phyloP scores from a whole-genome alignment of 2,888 invertebrate species.

The Dendrolimus houi region DNA sequence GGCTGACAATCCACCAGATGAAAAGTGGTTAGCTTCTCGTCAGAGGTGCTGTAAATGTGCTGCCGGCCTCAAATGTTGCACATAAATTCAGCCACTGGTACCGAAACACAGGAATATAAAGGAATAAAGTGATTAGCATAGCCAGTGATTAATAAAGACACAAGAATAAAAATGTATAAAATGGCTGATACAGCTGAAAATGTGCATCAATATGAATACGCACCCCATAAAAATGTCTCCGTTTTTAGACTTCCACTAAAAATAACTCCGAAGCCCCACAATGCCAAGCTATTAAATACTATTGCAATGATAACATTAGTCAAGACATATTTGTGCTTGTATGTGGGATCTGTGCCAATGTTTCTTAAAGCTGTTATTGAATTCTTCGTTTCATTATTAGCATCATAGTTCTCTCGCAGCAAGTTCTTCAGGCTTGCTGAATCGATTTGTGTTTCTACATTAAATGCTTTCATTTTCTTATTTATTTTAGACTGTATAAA shows the following conservation, averaged over 20 bases:
- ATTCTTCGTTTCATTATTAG: background rate
- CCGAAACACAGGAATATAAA: too few species aligned
- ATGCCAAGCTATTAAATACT: slow-evolving; percentile 59
- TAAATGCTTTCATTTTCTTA: too few species aligned
- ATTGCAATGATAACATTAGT: slow-evolving; percentile 77
- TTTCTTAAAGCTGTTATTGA: slow-evolving; percentile 12
- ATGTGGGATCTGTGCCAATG: slow-evolving; percentile 44
- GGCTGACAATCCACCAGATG: too few species aligned
- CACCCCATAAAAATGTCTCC: slow-evolving; percentile 19
- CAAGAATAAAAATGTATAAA: too few species aligned
- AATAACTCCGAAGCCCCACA: slow-evolving; percentile 49
- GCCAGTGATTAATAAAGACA: too few species aligned
- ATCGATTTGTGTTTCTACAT: background rate
- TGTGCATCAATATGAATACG: background rate
- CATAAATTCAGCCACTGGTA: too few species aligned
- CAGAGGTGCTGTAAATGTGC: too few species aligned
- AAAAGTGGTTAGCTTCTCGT: too few species aligned
- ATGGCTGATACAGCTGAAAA: too few species aligned
- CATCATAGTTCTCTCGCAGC: background rate
- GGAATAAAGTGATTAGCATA: too few species aligned
- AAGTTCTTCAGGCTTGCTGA: background rate
- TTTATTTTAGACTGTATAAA: too few species aligned
- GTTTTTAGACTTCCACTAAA: slow-evolving; percentile 19
- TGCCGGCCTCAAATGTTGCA: too few species aligned
- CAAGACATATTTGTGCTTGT: slow-evolving; percentile 77